phyloP scores from a whole-genome alignment of 2,888 invertebrate species.

The Protonemura montana region DNA sequence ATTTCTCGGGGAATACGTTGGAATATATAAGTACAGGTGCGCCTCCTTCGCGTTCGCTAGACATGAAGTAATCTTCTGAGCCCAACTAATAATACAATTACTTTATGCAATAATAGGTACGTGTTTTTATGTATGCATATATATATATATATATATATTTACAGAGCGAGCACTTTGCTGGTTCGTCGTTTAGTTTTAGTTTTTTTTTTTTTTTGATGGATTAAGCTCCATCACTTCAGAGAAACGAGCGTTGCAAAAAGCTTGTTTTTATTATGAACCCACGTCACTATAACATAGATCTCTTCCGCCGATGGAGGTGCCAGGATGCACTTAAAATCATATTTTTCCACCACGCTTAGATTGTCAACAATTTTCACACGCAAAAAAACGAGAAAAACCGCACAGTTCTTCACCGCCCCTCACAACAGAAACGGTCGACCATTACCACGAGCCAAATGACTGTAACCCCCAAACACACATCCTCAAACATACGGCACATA shows the following conservation, averaged over 20 bases:
- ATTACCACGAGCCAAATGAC: background rate
- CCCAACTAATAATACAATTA: background rate
- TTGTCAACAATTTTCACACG: background rate
- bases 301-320: background rate
- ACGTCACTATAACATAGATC: background rate
- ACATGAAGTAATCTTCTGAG: background rate
- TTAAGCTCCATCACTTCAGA: background rate
- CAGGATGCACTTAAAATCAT: background rate
- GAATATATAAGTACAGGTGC: too few relatives aligned
- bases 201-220: background rate
- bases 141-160: too few relatives aligned
- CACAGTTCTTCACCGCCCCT: background rate
- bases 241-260: background rate
- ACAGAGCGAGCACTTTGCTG: background rate
- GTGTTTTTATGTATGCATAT: too few relatives aligned
- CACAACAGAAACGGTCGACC: background rate
- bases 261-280: background rate
- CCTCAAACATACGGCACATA: background rate
- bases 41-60: too few relatives aligned
- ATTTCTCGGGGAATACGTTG: background rate
- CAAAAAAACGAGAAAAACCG: background rate
- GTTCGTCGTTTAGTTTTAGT: background rate
- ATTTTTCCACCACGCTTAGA: background rate
- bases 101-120: background rate
- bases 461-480: background rate